These are phyloP conservation scores for Eupsilia transversa DNA, from an alignment of 2,888 invertebrate genomes.

Conservation along the genomic window DNA sequence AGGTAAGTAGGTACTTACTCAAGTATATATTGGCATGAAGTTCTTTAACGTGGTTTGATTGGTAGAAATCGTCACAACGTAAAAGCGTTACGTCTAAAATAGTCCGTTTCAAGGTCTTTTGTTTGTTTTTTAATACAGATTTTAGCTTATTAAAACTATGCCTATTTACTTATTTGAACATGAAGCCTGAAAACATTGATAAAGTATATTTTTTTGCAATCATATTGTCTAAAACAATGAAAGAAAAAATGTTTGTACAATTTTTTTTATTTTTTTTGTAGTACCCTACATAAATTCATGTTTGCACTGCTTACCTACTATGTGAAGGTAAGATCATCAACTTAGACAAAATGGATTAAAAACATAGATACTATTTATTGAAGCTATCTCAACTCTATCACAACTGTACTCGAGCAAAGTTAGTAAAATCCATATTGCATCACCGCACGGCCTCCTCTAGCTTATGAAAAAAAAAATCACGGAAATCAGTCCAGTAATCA, in stretches of 20 bases:
- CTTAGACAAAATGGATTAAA: neutral
- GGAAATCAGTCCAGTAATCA: neutral
- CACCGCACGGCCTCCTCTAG: neutral
- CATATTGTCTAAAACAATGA: neutral
- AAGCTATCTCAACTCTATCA: no score
- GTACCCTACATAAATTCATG: neutral
- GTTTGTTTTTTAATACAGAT: no score
- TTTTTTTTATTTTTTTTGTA: neutral
- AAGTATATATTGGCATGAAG: no score
- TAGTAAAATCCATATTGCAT: neutral
- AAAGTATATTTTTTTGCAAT: neutral
- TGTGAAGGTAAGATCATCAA: neutral
- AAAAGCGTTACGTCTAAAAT: no score
- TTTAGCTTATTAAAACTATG: no score
- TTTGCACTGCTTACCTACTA: neutral
- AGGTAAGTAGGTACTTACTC: neutral
- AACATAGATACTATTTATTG: neutral
- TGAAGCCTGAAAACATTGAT: constrained; percentile 1
- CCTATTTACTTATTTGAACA: neutral
- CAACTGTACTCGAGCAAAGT: neutral
- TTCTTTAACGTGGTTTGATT: no score
- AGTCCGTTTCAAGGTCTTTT: no score
- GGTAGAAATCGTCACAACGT: no score
- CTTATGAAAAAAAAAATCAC: neutral
- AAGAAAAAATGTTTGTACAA: neutral